A percentile compares a stretch with the other conserved stretches of the same genome.
Evolutionary conservation across 2,797 vertebrate species (phyloP).

Genomic region (Argentina silus): DNA sequence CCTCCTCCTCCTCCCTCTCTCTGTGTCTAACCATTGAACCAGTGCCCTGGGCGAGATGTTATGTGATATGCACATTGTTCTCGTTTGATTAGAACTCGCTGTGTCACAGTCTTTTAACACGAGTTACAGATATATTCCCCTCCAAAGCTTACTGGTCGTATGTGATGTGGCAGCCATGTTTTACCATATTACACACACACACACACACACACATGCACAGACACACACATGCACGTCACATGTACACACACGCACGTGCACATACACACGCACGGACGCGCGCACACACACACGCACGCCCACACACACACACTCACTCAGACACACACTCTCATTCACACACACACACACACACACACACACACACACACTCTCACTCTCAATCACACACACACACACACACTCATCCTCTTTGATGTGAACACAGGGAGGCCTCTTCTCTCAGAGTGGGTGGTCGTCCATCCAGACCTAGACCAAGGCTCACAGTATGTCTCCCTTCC

Average conservation of each 20-base stretch:
- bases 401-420: background rate
- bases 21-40: conserved; percentile 6
- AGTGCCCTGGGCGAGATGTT: background rate
- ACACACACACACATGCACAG: no score
- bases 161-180: background rate
- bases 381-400: background rate
- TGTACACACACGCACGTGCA: no score
- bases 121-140: background rate
- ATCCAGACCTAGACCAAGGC: conserved; percentile 6
- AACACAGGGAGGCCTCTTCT: background rate
- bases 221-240: no score
- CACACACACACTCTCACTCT: background rate
- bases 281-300: no score
- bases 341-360: background rate
- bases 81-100: background rate
- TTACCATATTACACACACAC: background rate
- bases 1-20: conserved; percentile 9
- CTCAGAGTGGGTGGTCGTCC: background rate
- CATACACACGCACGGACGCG: no score
- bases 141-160: background rate
- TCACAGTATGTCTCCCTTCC: background rate
- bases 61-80: background rate
- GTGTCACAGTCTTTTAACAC: background rate
- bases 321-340: no score
- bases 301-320: no score